phyloP scores from a whole-genome alignment of 1,140 invertebrate species.

The Platyscapa corneri region DNA sequence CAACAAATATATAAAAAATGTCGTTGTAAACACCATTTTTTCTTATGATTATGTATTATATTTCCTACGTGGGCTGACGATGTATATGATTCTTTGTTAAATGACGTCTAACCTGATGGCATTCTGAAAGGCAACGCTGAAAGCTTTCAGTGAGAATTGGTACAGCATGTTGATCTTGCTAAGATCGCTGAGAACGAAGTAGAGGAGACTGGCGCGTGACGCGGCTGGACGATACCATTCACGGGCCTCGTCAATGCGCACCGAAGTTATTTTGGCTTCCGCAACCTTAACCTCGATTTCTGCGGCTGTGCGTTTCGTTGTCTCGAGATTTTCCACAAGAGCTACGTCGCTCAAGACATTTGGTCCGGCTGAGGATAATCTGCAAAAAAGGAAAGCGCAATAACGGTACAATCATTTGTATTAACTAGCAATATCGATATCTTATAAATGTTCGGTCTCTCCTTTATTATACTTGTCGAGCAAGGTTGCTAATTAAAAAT shows the following conservation, averaged over 20 bases:
- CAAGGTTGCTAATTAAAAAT: not conserved
- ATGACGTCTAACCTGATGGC: conserved; percentile 78
- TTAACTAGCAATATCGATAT: not conserved
- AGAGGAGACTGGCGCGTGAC: conserved; percentile 89
- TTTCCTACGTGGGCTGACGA: too few relatives aligned
- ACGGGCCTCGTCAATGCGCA: conserved; percentile 91
- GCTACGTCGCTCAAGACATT: conserved; percentile 93
- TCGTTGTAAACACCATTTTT: too few relatives aligned
- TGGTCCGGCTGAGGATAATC: conserved; percentile 91
- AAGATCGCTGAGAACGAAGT: conserved; percentile 95
- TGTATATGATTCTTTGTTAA: too few relatives aligned
- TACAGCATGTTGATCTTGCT: conserved; percentile 97
- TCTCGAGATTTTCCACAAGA: conserved; percentile 94
- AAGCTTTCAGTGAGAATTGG: conserved; percentile 96
- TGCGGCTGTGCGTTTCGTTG: conserved; percentile 92
- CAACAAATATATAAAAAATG: too few relatives aligned
- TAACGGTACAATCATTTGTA: too few relatives aligned
- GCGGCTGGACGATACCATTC: conserved; percentile 92
- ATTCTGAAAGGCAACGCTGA: conserved; percentile 93
- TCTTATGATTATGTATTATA: too few relatives aligned
- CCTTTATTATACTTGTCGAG: too few relatives aligned
- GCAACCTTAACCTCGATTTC: conserved; percentile 91
- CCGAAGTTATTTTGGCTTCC: conserved; percentile 89
- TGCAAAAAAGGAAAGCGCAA: conserved; percentile 44
- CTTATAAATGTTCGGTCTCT: not conserved